These are phyloP conservation scores for Salvator merianae DNA, from an alignment of 2,113 vertebrate species.

Conservation along the genomic window DNA sequence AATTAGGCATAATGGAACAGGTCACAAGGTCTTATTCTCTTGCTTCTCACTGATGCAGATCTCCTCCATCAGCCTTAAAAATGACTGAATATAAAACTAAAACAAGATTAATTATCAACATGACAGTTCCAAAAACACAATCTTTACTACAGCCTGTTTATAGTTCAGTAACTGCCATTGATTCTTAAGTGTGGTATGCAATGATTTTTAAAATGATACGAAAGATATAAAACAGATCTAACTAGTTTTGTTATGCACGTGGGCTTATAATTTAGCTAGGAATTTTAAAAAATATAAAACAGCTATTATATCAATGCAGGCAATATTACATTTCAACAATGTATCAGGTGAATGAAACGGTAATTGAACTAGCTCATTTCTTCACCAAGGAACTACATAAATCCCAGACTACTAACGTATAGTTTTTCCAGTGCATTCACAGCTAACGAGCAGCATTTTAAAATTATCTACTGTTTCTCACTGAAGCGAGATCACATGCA, in stretches of 20 bases:
- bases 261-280: neutral
- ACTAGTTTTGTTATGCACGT: neutral
- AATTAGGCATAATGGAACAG: too few relatives aligned
- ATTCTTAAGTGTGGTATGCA: neutral
- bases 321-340: neutral
- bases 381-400: constrained; percentile 22
- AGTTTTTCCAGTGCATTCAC: constrained; percentile 21
- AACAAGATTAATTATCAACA: neutral
- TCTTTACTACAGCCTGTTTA: neutral
- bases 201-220: neutral
- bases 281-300: neutral
- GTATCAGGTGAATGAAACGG: constrained; percentile 20
- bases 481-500: neutral
- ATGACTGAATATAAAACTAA: neutral
- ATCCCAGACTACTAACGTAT: constrained; percentile 21
- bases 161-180: neutral
- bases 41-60: neutral
- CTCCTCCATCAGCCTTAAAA: neutral
- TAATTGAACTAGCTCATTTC: constrained; percentile 31
- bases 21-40: too few relatives aligned
- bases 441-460: constrained; percentile 27
- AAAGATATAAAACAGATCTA: constrained; percentile 10
- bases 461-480: neutral
- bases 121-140: too few relatives aligned
- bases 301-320: neutral